Evolutionary conservation across 2,113 vertebrate genomes (phyloP).

Genomic region (Petromus typicus): DNA sequence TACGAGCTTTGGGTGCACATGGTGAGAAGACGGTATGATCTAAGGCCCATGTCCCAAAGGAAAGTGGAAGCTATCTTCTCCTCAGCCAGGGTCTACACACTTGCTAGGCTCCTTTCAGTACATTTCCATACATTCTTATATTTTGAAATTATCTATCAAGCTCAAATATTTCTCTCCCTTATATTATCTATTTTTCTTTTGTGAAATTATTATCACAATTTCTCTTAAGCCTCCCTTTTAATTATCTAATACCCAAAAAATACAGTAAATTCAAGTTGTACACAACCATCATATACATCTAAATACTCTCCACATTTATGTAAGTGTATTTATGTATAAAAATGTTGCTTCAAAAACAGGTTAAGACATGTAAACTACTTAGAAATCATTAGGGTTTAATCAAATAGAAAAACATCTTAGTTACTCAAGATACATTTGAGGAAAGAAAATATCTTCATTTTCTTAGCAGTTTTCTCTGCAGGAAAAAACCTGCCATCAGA

Average conservation of each 20-base stretch:
- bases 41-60: accelerated
- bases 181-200: not conserved
- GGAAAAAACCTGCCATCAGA: accelerated
- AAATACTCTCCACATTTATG: no score
- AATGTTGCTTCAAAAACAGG: not conserved
- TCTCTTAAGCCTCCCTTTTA: not conserved
- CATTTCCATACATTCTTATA: not conserved
- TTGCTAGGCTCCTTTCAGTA: not conserved
- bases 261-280: not conserved
- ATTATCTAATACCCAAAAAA: not conserved
- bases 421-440: not conserved
- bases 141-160: not conserved
- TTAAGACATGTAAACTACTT: not conserved
- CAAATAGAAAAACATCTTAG: not conserved
- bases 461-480: accelerated
- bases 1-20: no score
- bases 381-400: not conserved
- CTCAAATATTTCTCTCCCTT: not conserved
- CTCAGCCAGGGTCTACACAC: not conserved
- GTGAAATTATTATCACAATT: not conserved
- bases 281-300: not conserved
- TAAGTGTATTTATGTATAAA: not conserved
- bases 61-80: no score
- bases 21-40: not conserved
- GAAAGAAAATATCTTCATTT: not conserved